Conservation (phyloP, 2,113 vertebrate species). For the Sardina pilchardus region DNA sequence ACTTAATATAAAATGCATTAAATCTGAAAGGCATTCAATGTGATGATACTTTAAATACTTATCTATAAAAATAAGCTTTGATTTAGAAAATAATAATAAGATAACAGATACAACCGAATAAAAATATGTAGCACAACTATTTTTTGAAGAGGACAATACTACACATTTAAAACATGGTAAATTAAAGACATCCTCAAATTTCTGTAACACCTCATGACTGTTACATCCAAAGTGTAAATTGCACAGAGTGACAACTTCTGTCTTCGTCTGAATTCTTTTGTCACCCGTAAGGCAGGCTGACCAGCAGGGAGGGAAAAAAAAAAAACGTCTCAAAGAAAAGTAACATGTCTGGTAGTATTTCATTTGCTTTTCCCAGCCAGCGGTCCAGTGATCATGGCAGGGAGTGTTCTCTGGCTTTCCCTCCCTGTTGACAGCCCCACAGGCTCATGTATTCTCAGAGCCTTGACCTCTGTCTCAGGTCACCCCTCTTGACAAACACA, state of each 20-base stretch:
- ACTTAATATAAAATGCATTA: neutral
- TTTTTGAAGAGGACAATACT: neutral
- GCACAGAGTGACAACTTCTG: neutral
- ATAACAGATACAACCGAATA: neutral
- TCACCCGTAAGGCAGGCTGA: neutral
- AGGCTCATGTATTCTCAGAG: conserved; percentile 25
- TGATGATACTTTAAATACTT: neutral
- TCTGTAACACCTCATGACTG: neutral
- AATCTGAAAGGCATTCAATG: neutral
- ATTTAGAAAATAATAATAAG: neutral
- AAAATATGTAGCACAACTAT: neutral
- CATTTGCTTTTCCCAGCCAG: neutral
- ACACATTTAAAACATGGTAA: too few species aligned
- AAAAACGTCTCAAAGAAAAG: neutral
- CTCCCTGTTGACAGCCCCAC: conserved; percentile 4
- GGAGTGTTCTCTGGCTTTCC: neutral
- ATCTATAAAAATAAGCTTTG: neutral
- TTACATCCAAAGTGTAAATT: neutral
- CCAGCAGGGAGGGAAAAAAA: neutral
- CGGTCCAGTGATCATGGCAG: neutral
- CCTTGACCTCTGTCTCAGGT: conserved; percentile 20
- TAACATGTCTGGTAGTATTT: conserved; percentile 5
- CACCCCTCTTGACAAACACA: conserved; percentile 27
- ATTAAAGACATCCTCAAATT: too few species aligned
- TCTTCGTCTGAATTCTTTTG: neutral